Evolutionary conservation across 2,888 invertebrate species (phyloP).

Genomic region (Alitta virens): DNA sequence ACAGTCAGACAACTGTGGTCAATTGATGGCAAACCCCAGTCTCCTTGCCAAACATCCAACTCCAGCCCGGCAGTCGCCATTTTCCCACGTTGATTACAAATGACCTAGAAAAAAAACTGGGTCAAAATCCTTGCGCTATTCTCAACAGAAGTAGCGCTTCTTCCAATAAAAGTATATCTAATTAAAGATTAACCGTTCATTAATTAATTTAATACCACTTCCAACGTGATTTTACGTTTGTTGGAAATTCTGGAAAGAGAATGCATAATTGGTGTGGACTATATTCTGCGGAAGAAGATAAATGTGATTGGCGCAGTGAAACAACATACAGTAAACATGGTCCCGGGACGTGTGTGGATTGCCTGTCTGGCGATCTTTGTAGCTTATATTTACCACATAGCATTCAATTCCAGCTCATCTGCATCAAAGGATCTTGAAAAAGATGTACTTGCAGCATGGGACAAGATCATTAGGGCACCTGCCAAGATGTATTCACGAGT

Average conservation of each 20-base stretch:
- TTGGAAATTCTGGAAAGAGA: too few relatives aligned
- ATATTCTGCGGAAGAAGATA: too few relatives aligned
- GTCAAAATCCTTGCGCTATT: too few relatives aligned
- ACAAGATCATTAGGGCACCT: background rate
- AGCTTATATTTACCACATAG: background rate
- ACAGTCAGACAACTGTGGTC: conserved; percentile 80
- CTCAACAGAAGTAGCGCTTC: too few relatives aligned
- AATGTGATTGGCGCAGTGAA: too few relatives aligned
- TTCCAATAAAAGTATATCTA: too few relatives aligned
- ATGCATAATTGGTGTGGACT: too few relatives aligned
- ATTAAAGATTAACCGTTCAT: too few relatives aligned
- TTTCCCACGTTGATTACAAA: background rate
- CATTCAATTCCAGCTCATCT: background rate
- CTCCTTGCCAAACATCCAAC: conserved; percentile 79
- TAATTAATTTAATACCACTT: too few relatives aligned
- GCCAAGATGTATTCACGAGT: background rate
- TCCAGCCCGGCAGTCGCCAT: conserved; percentile 29
- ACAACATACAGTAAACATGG: background rate
- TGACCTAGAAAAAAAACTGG: too few relatives aligned
- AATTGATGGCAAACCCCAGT: conserved; percentile 83
- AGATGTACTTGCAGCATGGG: background rate
- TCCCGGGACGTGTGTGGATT: background rate
- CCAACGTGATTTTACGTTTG: too few relatives aligned
- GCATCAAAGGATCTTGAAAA: background rate
- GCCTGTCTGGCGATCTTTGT: background rate